Evolutionary conservation across 2,797 vertebrate genomes (phyloP).

Genomic region (Phrynocephalus vlangalii): DNA sequence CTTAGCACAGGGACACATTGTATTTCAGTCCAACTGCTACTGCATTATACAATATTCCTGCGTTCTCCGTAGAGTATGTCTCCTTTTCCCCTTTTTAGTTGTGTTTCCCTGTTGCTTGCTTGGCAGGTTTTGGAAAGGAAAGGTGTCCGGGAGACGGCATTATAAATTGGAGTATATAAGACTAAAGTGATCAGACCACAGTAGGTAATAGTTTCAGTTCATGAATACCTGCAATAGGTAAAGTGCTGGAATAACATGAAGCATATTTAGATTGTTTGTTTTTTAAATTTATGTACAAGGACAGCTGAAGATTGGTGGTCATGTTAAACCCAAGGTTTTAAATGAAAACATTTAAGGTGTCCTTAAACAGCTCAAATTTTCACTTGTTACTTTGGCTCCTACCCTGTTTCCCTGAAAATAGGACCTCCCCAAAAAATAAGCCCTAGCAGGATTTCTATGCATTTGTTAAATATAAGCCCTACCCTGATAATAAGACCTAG

Average conservation of each 20-base stretch:
- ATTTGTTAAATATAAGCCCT: too few species aligned
- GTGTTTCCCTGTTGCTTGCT: neutral
- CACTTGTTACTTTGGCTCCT: neutral
- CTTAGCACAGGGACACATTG: neutral
- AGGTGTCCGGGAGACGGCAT: accelerated
- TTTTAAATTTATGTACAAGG: neutral
- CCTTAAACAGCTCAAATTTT: neutral
- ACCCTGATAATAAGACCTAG: too few species aligned
- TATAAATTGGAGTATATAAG: accelerated
- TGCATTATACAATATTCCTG: neutral
- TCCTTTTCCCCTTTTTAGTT: neutral
- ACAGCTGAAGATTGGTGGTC: neutral
- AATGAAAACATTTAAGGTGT: neutral
- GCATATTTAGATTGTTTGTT: neutral
- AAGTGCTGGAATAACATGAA: neutral
- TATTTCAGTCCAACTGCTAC: neutral
- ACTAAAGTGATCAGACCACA: neutral
- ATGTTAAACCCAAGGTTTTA: constrained; percentile 11
- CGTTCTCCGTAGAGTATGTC: neutral
- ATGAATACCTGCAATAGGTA: neutral
- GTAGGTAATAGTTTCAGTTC: neutral
- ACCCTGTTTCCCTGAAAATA: neutral
- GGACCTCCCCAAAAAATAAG: too few species aligned
- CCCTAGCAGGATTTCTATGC: too few species aligned
- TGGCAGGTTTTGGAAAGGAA: neutral